Evolutionary conservation across 2,888 invertebrate genomes (phyloP).

Genomic region (Dicyrtoma fusca): DNA sequence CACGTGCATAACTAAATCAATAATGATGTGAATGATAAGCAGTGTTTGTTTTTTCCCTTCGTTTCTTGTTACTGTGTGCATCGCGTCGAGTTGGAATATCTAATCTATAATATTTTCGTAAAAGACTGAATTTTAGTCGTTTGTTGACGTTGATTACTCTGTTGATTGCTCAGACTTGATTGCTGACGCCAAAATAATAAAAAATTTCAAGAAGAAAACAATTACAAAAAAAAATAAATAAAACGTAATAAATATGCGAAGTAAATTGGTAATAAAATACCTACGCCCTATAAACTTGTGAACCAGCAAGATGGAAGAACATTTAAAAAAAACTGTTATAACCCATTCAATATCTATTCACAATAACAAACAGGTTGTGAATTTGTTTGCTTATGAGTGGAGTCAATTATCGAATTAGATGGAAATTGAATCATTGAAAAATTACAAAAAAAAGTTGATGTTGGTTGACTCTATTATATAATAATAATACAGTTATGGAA

Average conservation of each 20-base stretch:
- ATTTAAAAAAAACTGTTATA: not conserved
- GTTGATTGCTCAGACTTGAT: constrained; percentile 38
- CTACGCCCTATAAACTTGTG: not conserved
- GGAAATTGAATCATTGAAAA: not conserved
- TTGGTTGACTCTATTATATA: too few relatives aligned
- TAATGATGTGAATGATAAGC: constrained; percentile 10
- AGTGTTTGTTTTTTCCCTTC: constrained; percentile 6
- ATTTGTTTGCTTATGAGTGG: constrained; percentile 27
- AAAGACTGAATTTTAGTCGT: constrained; percentile 41
- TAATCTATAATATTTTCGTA: constrained; percentile 36
- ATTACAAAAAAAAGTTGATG: not conserved
- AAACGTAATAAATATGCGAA: not conserved
- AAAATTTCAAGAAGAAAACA: not conserved
- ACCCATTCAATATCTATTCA: not conserved
- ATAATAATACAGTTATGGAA: too few relatives aligned
- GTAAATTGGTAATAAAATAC: too few relatives aligned
- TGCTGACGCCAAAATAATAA: constrained; percentile 37
- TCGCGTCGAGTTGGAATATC: constrained; percentile 15
- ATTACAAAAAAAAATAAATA: constrained; percentile 13
- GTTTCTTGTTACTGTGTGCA: constrained; percentile 1
- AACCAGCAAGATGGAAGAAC: not conserved
- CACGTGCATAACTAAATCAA: constrained; percentile 21
- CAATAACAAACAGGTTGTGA: constrained; percentile 26
- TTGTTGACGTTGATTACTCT: constrained; percentile 36
- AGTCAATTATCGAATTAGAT: not conserved